Percentiles rank a stretch among this genome's conserved stretches.
These are phyloP conservation scores for Dolichotis patagonum DNA, from an alignment of 2,113 vertebrate species.

Conservation along the genomic window DNA sequence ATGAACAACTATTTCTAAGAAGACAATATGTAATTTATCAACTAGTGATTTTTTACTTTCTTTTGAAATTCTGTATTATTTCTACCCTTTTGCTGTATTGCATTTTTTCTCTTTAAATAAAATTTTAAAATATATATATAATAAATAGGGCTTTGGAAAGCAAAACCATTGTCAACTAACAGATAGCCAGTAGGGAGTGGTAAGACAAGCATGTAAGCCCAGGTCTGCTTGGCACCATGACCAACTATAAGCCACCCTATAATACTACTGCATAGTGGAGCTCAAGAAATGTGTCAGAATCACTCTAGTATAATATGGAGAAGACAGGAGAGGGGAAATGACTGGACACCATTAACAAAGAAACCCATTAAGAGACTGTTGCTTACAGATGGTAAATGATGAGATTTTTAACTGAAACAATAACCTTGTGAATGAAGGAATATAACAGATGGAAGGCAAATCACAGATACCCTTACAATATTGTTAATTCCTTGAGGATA, in stretches of 20 bases:
- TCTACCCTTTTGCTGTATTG: too few species aligned
- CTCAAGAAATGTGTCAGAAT: neutral
- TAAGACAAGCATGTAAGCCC: conserved; percentile 10
- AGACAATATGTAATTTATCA: too few species aligned
- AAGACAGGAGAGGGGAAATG: neutral
- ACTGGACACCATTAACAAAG: neutral
- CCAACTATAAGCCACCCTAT: neutral
- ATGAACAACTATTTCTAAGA: too few species aligned
- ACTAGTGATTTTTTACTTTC: too few species aligned
- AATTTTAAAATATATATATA: too few species aligned
- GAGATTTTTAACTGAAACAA: neutral
- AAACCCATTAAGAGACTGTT: neutral
- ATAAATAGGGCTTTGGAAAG: conserved; percentile 18
- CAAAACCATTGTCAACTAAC: neutral
- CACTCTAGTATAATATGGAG: conserved; percentile 15
- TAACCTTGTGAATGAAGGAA: neutral
- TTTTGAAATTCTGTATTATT: too few species aligned
- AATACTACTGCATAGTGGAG: neutral
- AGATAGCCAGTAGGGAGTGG: neutral
- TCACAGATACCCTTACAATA: neutral
- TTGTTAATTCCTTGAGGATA: conserved; percentile 6
- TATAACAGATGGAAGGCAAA: neutral
- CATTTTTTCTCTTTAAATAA: too few species aligned
- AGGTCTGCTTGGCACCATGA: neutral
- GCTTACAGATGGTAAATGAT: conserved; percentile 21